Percentiles rank a stretch among this genome's conserved stretches.
Evolutionary conservation across 2,888 invertebrate genomes (phyloP).

Genomic region (Augiades crinisus): DNA sequence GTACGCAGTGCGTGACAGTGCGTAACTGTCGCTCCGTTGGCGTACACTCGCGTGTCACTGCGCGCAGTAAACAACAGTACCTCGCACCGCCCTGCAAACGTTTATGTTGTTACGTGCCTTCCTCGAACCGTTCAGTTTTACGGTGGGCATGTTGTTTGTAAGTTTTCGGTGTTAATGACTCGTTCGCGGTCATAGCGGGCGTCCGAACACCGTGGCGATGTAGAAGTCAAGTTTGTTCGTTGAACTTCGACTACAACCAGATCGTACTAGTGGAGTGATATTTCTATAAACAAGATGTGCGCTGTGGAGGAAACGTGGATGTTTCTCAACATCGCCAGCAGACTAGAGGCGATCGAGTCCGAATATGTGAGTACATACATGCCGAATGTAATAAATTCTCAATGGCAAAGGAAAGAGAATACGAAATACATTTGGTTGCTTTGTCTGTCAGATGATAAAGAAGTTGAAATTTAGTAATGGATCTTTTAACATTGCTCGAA

Average conservation of each 20-base stretch:
- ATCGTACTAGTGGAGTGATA: conserved; percentile 6
- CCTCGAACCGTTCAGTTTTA: background rate
- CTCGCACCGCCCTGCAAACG: conserved; percentile 6
- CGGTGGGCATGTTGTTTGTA: background rate
- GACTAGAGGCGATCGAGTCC: conserved; percentile 45
- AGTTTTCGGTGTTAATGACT: background rate
- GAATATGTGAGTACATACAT: conserved; percentile 46
- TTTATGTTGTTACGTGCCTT: too few species aligned
- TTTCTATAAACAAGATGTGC: conserved; percentile 41
- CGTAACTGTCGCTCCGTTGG: conserved; percentile 58
- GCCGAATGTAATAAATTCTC: too few species aligned
- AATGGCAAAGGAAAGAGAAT: too few species aligned
- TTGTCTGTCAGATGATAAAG: background rate
- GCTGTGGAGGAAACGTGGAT: conserved; percentile 48
- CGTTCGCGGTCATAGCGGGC: background rate
- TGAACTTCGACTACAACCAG: conserved; percentile 1
- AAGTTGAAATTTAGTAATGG: background rate
- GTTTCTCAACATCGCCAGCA: conserved; percentile 45
- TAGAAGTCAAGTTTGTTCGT: conserved; percentile 1
- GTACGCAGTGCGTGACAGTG: conserved; percentile 74
- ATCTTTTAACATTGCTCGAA: too few species aligned
- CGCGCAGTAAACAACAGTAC: conserved; percentile 19
- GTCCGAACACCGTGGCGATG: background rate
- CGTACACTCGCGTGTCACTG: conserved; percentile 30
- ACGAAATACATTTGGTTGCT: background rate